Evolutionary conservation across 1,140 invertebrate genomes (phyloP).

Genomic region (Temnothorax nylanderi): DNA sequence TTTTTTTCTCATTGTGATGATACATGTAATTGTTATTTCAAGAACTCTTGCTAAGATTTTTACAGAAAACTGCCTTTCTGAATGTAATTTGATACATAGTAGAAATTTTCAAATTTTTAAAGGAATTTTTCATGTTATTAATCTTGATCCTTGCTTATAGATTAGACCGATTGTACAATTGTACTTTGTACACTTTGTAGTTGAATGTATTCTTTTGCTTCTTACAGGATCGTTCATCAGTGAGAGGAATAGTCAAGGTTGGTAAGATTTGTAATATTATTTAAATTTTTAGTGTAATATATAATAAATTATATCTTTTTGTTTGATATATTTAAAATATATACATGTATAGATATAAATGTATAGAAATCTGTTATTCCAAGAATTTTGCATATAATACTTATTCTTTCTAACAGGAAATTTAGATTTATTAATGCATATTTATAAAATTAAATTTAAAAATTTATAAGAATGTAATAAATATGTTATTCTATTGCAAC

Average conservation of each 20-base stretch:
- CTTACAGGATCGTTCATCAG: neutral
- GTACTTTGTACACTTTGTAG: neutral
- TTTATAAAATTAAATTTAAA: neutral
- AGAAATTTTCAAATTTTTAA: neutral
- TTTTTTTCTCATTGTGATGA: neutral
- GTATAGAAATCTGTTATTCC: neutral
- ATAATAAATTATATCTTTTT: neutral
- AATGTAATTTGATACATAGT: neutral
- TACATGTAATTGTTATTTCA: neutral
- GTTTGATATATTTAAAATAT: neutral
- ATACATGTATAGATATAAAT: no score
- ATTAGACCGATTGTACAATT: neutral
- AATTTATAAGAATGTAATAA: neutral
- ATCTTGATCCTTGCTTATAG: neutral
- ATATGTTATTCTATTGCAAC: neutral
- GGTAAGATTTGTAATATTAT: slow-evolving; percentile 2
- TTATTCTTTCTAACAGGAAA: neutral
- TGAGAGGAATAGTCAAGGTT: neutral
- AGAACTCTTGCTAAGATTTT: neutral
- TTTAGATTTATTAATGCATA: neutral
- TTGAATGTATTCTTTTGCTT: neutral
- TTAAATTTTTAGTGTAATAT: neutral
- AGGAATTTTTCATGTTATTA: neutral
- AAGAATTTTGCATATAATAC: neutral
- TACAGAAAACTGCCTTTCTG: neutral